Base-by-base conservation (phyloP, 2,888 invertebrate genomes). In the Deroplatys truncata region DNA sequence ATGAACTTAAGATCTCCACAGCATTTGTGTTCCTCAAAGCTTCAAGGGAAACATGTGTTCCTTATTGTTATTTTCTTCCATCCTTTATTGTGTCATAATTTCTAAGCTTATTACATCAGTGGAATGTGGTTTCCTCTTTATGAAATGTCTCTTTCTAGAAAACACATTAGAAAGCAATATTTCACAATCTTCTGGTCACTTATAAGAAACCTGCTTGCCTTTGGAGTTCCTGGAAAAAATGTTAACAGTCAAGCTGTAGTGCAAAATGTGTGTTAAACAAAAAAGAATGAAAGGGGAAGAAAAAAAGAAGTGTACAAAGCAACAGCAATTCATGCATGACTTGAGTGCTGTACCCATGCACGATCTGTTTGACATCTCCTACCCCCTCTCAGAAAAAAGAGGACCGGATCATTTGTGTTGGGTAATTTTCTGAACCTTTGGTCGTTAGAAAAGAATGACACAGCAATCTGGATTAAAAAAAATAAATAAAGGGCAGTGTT, bases 291-390 rank as follows among this genome's bases (percentile, higher is more conserved):
- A 72, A 20, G 56, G 25, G 25, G 7, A 15, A 72, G 56, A 56
- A 72, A 72, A 72, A 25, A 72, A 72, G 25, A 13, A 13, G 56
- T 20, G 4, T 72, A 72, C 56, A 72, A 72, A 72, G 56, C 20
- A 82, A 72, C 84, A 29, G 82, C 83, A 87, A 16, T 82, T 87
- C 87, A 87, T 82, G 82, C 87, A 83, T 87, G 87, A 87, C 87
- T 87, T 87, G 43, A 82, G 20, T 29, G 31, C 31, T 82, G 35
- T 82, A 83, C 20, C 56, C 25, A 25, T 20, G 25, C 56, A 72
- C 56, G 20, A 72, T 72, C 85, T 85, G 85, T 43, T 85, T 15
- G 28, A n/a, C 85, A 35, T 49, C 28, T 56, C 28, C 43, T 28
- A 15, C 43, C 43, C 43, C 43, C 28, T 85, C 49, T 15, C 15